Base-by-base conservation (phyloP, 2,797 vertebrate genomes). In the Steatocranus sp. region DNA sequence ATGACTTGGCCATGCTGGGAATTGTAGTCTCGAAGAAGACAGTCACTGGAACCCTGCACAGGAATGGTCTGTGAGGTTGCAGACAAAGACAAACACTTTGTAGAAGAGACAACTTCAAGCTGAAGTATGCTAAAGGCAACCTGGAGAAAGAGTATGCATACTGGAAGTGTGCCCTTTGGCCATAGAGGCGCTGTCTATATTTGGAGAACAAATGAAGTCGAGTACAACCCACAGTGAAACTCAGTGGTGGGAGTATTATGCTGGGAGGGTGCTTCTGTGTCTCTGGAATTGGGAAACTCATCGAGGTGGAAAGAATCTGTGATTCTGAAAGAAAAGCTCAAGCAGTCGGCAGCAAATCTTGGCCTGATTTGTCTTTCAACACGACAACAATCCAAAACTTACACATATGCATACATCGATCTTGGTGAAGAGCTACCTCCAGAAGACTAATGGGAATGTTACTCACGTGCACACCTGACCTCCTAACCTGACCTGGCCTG, bases 111-210 rank as follows among this genome's bases (percentile, higher is more conserved):
- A 20, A 20, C 49, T 50, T 50, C 49, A 50, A 50, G 49, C 49
- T 50, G n/a, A 50, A 50, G 49, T 49, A 48, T 17, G 41, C 41
- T 48, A 49, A 50, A 50, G 10, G 49, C n/a, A 50, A 50, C 49
- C 49, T 11, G 49, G n/a, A 50, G 49, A 50, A 50, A 50, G 49
- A 50, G 10, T 50, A 50, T 50, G 49, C n/a, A 51, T 51, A 23
- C 49, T 51, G 49, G 11, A 51, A 1, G 49, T 7, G 11, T 23
- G 49, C 49, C 0, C 49, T 50, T 23, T 50, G n/a, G 49, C 49
- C 49, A 7, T 0, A 50, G 49, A 50, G n/a, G n/a, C 3, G 0
- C 49, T 23, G 49, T 51, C 49, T 51, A 0, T 23, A 51, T 51
- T 48, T 48, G 46, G 46, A 48, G 46, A 48, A 50, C 49, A 50